Base-by-base conservation (phyloP, 2,797 vertebrate species). In the Siniperca obscura region DNA sequence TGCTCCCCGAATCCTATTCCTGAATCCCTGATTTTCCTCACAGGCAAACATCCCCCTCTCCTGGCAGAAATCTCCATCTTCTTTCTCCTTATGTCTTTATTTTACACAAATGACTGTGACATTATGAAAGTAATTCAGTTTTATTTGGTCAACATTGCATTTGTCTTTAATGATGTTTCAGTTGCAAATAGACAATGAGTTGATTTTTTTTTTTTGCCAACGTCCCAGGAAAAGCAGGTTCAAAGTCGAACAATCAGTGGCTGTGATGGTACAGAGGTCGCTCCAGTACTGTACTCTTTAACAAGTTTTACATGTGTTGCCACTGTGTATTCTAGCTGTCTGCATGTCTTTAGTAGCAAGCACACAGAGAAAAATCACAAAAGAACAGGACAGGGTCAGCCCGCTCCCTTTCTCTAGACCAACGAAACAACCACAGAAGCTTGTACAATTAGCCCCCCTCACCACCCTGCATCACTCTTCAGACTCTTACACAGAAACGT, bases 41-140 rank as follows among this genome's bases (percentile, higher is more conserved):
- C 57, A 80, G 86, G 81, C 52, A 71, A 60, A 91, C 78, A 87
- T 22, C 89, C 2, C 93, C 92, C 92, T 88, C 93, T 94, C 60
- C 88, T 93, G 93, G 89, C 78, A 17, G 80, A 50, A 76, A 55
- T 3, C 40, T 34, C 21, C 50, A 52, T 11, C 56, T 34, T 38
- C n/a, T 19, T 71, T 55, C 9, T 36, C 7, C 34, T 34, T 9
- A 17, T 42, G 3, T 52, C 12, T 40, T 60, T 1, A 55, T 53
- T 73, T 56, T 1, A 50, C 48, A 67, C 53, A 59, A 21, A 48
- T 30, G 21, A 14, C 3, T 38, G 19, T 25, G 11, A 60, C 19
- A 50, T 72, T 10, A 70, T 5, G n/a, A 8, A 21, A 72, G 11
- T 22, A 27, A 34, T 7, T 44, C 0, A 27, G 30, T 46, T 36